A percentile compares a stretch with the other conserved stretches of the same genome.
Evolutionary conservation across 2,113 vertebrate species (phyloP).

Genomic region (Siniperca knerii): DNA sequence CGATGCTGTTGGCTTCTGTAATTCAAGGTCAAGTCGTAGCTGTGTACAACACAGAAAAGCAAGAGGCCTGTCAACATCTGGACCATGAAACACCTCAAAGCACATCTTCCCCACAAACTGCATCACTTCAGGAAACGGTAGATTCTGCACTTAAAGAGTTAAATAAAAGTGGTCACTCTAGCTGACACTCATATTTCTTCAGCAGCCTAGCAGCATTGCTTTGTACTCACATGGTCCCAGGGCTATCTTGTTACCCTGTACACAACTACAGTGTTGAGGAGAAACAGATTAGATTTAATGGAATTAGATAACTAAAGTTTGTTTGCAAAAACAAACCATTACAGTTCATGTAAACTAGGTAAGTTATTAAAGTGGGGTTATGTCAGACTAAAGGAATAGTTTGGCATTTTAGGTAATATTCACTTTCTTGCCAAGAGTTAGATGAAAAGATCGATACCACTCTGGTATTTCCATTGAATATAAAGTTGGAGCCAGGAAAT

Average conservation of each 20-base stretch:
- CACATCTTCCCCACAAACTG: slow-evolving; percentile 26
- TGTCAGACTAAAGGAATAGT: not conserved
- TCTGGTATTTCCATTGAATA: not conserved
- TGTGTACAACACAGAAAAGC: slow-evolving; percentile 76
- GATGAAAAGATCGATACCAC: not conserved
- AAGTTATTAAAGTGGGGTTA: not conserved
- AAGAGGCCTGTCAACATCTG: slow-evolving; percentile 63
- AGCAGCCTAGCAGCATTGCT: slow-evolving; percentile 5
- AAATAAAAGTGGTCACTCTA: not conserved
- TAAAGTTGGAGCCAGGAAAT: not conserved
- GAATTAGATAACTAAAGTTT: not conserved
- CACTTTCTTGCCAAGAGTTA: not conserved
- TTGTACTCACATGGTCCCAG: slow-evolving; percentile 50
- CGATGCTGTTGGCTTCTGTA: slow-evolving; percentile 82
- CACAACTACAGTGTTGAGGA: not conserved
- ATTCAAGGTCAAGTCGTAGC: slow-evolving; percentile 85
- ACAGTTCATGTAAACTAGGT: not conserved
- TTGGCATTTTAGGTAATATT: not conserved
- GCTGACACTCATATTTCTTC: slow-evolving; percentile 10
- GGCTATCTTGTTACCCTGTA: slow-evolving; percentile 69
- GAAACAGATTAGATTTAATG: not conserved
- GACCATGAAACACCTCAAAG: slow-evolving; percentile 54
- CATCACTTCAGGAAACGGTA: slow-evolving; percentile 76
- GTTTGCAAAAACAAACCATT: slow-evolving; percentile 7
- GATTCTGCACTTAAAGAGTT: not conserved